Evolutionary conservation across 92 coral and sea anemone genomes (phyloP).

Genomic region (Phenganax stokvisi): DNA sequence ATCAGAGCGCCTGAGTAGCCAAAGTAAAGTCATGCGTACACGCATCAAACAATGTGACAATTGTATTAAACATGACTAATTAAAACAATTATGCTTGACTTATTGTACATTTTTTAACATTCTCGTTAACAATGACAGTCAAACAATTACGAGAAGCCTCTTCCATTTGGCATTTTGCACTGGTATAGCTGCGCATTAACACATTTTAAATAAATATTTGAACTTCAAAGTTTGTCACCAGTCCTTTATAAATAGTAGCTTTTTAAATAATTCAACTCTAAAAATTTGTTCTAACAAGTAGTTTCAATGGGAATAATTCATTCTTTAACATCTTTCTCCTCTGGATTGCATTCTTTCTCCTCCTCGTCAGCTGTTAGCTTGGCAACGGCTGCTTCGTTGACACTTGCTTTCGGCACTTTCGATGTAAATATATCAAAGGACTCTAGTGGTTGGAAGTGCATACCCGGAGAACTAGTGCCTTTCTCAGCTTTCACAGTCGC

Average conservation of each 20-base stretch:
- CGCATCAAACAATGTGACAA: too few species aligned
- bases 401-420: not conserved
- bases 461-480: not conserved
- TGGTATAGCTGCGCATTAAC: too few species aligned
- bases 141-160: too few species aligned
- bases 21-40: too few species aligned
- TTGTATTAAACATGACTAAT: too few species aligned
- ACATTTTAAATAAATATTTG: too few species aligned
- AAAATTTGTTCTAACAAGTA: not conserved
- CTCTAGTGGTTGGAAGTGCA: not conserved
- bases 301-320: not conserved
- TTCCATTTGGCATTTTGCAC: too few species aligned
- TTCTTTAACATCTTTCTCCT: not conserved
- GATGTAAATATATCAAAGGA: slow-evolving; percentile 3
- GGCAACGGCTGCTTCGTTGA: not conserved
- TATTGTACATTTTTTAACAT: too few species aligned
- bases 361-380: not conserved
- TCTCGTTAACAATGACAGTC: too few species aligned
- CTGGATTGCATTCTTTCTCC: not conserved
- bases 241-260: not conserved
- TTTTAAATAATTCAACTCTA: not conserved
- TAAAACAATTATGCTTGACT: too few species aligned
- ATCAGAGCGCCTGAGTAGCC: too few species aligned
- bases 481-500: not conserved
- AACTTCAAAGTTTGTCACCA: not conserved